Evolutionary conservation across 2,888 invertebrate species (phyloP).

Genomic region (Agapetus fuscipes): DNA sequence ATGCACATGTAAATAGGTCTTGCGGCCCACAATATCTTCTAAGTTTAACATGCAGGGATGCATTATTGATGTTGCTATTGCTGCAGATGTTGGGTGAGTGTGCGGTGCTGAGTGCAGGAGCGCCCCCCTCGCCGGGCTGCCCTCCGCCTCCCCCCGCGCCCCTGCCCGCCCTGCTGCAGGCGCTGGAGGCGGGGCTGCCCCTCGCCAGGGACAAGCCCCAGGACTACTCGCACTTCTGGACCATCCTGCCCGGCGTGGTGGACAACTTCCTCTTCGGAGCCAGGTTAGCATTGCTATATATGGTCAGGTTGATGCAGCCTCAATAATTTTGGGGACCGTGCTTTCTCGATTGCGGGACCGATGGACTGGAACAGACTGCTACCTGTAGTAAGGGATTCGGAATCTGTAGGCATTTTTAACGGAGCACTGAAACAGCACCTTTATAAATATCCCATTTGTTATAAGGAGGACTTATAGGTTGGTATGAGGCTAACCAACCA

Average conservation of each 20-base stretch:
- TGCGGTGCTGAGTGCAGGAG: slow-evolving; percentile 6
- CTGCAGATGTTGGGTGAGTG: slow-evolving; percentile 17
- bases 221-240: slow-evolving; percentile 73
- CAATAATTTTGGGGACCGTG: too few relatives aligned
- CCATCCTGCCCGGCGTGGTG: slow-evolving; percentile 71
- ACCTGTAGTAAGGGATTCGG: too few relatives aligned
- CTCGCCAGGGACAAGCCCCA: slow-evolving; percentile 72
- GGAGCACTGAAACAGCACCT: too few relatives aligned
- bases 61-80: background rate
- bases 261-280: slow-evolving; percentile 89
- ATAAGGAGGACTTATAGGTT: too few relatives aligned
- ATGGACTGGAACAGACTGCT: too few relatives aligned
- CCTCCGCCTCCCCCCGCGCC: slow-evolving; percentile 11
- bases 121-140: slow-evolving; percentile 1
- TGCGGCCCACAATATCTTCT: too few relatives aligned
- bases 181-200: slow-evolving; percentile 77
- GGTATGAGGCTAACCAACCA: too few relatives aligned
- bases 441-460: too few relatives aligned
- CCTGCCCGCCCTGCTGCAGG: slow-evolving; percentile 46
- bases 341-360: too few relatives aligned
- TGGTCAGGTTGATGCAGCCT: too few relatives aligned
- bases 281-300: slow-evolving; percentile 48
- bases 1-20: background rate
- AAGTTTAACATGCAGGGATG: background rate
- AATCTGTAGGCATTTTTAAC: too few relatives aligned